Base-by-base conservation (phyloP, 2,888 invertebrate species). In the Lomographa bimaculata region DNA sequence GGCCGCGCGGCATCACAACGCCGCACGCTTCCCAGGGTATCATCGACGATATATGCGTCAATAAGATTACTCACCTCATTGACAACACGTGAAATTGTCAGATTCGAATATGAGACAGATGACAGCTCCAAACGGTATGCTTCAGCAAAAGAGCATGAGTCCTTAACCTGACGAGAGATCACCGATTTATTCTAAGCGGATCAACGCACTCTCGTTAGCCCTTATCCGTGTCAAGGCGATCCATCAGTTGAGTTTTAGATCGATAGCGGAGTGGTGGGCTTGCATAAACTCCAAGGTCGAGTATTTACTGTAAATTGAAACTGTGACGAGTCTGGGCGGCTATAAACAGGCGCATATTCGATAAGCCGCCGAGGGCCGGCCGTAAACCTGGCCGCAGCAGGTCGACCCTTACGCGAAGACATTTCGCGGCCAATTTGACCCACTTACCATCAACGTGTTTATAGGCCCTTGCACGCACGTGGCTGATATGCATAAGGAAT, bases 281-380 rank as follows among this genome's bases (percentile, higher is more conserved):
- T 7, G 6, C n/a, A 9, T 28, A 18, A 28, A 1, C 9, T n/a
- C 21, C 18, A 17, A 7, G 8, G 32, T 9, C 19, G 21, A 17
- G 23, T 20, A 12, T 19, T 20, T 29, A 17, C 23, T 16, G 16
- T 21, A 17, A 32, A 23, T 9, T 32, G 21, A 17, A 32, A 23
- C 16, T 23, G 17, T 23, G 21, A 12, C 23, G 8, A 16, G 17
- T 2, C 14, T n/a, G 16, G 17, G 17, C 20, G 21, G 21, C 8
- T 19, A 17, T 28, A 24, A 23, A 24, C 16, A 9, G 14, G 9
- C 12, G 8, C 14, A 21, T 29, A 18, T n/a, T 12, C 7, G 10
- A 29, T 12, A n/a, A 8, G 7, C 28, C 26, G 21, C 21, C n/a
- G 5, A 23, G 21, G 5, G 8, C n/a, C 9, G 21, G 6, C 6